Conservation (phyloP, 2,888 invertebrate species). For the Latheticus oryzae region DNA sequence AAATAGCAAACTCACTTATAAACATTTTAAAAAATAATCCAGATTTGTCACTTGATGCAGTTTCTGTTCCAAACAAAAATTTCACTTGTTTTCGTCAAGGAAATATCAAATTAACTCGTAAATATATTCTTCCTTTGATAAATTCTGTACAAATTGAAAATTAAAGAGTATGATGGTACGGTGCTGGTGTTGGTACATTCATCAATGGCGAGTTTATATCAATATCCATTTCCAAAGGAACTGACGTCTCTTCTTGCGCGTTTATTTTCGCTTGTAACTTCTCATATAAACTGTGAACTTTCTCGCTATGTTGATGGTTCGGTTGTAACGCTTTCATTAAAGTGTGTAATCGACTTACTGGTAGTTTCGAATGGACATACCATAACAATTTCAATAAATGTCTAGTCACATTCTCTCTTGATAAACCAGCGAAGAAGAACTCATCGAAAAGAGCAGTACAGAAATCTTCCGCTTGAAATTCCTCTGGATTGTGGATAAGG, state of each 20-base stretch:
- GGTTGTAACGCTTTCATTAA: constrained; percentile 84
- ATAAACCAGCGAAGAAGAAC: constrained; percentile 91
- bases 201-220: constrained; percentile 86
- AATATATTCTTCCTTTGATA: constrained; percentile 76
- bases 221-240: constrained; percentile 72
- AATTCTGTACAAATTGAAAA: constrained; percentile 51
- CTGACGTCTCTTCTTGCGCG: constrained; percentile 73
- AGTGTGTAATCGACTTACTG: constrained; percentile 80
- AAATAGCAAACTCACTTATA: constrained; percentile 60
- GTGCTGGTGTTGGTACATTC: constrained; percentile 86
- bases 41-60: constrained; percentile 62
- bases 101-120: constrained; percentile 74
- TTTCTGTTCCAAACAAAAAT: constrained; percentile 62
- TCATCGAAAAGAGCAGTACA: constrained; percentile 96
- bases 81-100: constrained; percentile 70
- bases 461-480: constrained; percentile 93
- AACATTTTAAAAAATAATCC: constrained; percentile 55
- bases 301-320: constrained; percentile 84
- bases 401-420: constrained; percentile 90
- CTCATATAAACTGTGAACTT: constrained; percentile 83
- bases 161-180: constrained; percentile 68
- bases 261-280: constrained; percentile 83
- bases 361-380: constrained; percentile 90
- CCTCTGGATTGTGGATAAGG: constrained; percentile 89
- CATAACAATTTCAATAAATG: constrained; percentile 91